Percentiles rank a stretch among this genome's conserved stretches.
Conservation (phyloP, 2,113 vertebrate species). For the Zonotrichia leucophrys region DNA sequence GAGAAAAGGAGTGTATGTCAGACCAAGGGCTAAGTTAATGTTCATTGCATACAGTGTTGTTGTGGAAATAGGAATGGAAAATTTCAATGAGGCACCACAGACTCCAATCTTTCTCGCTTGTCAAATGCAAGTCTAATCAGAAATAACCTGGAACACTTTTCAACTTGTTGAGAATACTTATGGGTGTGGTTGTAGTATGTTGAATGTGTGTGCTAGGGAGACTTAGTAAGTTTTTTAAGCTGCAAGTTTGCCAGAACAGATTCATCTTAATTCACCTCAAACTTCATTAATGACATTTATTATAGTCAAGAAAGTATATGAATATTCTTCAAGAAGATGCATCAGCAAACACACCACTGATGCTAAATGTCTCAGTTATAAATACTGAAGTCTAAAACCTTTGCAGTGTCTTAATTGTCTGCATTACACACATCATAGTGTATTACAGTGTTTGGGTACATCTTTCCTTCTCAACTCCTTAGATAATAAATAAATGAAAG, state of each 20-base stretch:
- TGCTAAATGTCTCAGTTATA: neutral
- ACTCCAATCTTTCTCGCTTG: neutral
- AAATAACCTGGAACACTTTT: conserved; percentile 46
- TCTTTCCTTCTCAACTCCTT: neutral
- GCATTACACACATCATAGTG: neutral
- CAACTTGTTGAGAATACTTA: conserved; percentile 30
- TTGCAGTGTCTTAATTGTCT: neutral
- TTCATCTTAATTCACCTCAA: neutral
- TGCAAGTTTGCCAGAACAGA: neutral
- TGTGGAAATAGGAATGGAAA: neutral
- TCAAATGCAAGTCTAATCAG: conserved; percentile 35
- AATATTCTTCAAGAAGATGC: neutral
- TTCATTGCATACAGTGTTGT: neutral
- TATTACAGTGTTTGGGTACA: neutral
- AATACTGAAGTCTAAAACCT: neutral
- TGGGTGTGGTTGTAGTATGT: conserved; percentile 33
- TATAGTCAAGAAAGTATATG: neutral
- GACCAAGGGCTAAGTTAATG: neutral
- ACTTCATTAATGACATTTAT: neutral
- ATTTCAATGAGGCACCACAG: neutral
- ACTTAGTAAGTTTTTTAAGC: neutral
- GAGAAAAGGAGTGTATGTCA: neutral
- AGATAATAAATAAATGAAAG: neutral
- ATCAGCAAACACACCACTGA: neutral
- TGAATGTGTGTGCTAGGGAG: neutral